Evolutionary conservation across 2,888 invertebrate genomes (phyloP).

Genomic region (Philhelius pedissequus): DNA sequence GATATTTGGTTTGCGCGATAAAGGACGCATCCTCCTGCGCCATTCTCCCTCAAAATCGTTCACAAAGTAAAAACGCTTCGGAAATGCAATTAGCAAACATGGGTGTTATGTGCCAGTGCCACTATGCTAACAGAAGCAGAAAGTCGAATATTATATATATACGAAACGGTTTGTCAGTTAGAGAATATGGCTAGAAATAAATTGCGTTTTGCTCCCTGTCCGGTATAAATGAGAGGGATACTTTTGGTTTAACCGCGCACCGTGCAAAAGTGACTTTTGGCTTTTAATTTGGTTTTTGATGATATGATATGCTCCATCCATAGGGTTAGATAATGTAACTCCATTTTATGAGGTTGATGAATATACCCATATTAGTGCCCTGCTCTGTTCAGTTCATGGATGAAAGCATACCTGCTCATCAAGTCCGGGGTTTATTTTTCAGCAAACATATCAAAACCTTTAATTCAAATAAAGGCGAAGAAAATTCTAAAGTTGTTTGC

Average conservation of each 20-base stretch:
- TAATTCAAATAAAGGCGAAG: neutral
- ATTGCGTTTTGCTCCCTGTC: neutral
- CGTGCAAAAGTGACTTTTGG: constrained; percentile 22
- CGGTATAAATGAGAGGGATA: neutral
- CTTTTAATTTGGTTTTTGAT: constrained; percentile 56
- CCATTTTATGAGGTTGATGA: constrained; percentile 9
- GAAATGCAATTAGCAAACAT: constrained; percentile 66
- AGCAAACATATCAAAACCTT: neutral
- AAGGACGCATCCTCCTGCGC: constrained; percentile 29
- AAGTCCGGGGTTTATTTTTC: neutral
- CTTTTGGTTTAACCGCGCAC: neutral
- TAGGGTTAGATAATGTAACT: neutral
- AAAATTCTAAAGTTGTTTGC: neutral
- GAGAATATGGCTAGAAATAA: constrained; percentile 4
- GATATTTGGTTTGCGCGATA: constrained; percentile 38
- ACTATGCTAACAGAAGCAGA: constrained; percentile 10
- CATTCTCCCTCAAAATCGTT: neutral
- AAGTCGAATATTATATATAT: neutral
- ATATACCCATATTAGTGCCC: neutral
- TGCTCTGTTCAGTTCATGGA: neutral
- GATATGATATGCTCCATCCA: neutral
- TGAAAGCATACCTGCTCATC: neutral
- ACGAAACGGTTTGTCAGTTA: constrained; percentile 14
- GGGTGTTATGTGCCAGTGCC: constrained; percentile 52
- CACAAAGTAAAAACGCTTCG: constrained; percentile 36